These are phyloP conservation scores for Phalanger gymnotis DNA, from an alignment of 2,797 vertebrate species.

Conservation along the genomic window DNA sequence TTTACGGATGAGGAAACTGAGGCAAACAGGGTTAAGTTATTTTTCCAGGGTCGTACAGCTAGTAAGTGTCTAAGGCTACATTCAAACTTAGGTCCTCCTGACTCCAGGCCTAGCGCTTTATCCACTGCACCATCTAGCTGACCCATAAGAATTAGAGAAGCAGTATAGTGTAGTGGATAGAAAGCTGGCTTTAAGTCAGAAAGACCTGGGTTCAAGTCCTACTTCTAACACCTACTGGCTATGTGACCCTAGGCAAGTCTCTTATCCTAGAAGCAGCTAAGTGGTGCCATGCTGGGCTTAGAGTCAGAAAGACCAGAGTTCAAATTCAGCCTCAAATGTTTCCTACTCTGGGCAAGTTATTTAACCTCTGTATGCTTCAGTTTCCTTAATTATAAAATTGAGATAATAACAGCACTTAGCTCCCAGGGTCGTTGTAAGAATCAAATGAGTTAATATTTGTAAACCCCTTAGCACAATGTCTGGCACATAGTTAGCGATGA, in stretches of 20 bases:
- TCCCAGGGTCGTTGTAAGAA: neutral
- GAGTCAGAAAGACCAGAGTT: no score
- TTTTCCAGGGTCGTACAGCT: neutral
- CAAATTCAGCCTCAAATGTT: neutral
- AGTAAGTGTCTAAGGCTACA: neutral
- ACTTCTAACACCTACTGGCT: neutral
- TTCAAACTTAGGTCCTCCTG: neutral
- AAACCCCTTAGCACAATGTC: neutral
- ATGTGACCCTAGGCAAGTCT: neutral
- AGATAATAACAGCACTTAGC: neutral
- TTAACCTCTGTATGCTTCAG: neutral
- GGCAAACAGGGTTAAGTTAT: neutral
- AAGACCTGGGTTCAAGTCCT: neutral
- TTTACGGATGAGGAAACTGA: neutral
- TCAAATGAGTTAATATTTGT: neutral
- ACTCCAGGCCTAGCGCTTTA: neutral
- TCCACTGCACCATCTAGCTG: neutral
- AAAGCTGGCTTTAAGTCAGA: neutral
- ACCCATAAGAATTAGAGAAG: neutral
- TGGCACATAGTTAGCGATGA: neutral
- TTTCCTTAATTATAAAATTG: neutral
- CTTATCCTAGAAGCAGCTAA: neutral
- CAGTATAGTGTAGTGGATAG: neutral
- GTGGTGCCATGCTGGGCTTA: neutral
- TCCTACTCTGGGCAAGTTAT: neutral